phyloP scores from a whole-genome alignment of 2,113 vertebrate genomes.

The Centropus bengalensis region DNA sequence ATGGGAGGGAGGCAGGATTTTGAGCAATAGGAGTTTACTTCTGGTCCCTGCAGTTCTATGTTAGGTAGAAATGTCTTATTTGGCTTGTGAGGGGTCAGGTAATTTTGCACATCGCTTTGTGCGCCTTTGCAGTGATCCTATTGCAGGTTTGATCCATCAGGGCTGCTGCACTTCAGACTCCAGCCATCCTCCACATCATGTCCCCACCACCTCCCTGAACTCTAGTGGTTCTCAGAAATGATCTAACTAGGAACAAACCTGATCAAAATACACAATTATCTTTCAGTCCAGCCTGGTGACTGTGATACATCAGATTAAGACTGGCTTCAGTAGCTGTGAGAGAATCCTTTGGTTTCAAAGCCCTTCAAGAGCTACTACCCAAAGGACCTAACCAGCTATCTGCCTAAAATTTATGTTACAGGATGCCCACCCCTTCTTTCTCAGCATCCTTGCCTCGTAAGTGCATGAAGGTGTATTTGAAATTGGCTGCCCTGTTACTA shows the following conservation, averaged over 20 bases:
- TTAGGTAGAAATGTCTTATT: background rate
- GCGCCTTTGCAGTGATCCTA: background rate
- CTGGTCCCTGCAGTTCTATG: background rate
- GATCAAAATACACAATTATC: background rate
- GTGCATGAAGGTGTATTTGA: background rate
- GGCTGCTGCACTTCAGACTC: background rate
- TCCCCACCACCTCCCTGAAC: background rate
- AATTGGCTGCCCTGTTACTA: background rate
- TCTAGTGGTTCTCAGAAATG: background rate
- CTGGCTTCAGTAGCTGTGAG: background rate
- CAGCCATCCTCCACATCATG: background rate
- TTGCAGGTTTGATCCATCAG: background rate
- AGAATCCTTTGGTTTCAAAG: background rate
- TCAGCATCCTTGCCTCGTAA: background rate
- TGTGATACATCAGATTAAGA: background rate
- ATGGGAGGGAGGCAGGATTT: background rate
- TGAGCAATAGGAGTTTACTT: background rate
- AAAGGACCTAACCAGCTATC: background rate
- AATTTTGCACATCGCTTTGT: background rate
- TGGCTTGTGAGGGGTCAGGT: background rate
- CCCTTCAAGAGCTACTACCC: background rate
- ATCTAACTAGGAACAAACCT: background rate
- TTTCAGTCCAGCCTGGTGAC: background rate
- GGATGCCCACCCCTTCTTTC: background rate
- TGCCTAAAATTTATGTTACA: background rate